Conservation (phyloP, 2,888 invertebrate genomes). For the Heteropelma amictum region DNA sequence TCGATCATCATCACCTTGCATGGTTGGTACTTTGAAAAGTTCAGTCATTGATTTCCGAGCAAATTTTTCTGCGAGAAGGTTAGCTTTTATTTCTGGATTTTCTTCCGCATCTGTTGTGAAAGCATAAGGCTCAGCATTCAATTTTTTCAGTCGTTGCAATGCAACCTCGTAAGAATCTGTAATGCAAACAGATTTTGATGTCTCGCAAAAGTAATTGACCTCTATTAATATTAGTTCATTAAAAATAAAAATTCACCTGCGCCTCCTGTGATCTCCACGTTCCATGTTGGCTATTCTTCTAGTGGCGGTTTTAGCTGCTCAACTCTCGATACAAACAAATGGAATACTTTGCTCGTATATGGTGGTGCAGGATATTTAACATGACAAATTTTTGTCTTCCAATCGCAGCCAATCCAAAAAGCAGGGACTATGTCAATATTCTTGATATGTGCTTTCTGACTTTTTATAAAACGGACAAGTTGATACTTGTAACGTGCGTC, state of each 20-base stretch:
- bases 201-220: background rate
- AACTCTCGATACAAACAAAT: background rate
- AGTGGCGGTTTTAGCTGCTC: background rate
- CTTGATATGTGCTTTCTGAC: background rate
- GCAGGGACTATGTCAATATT: conserved; percentile 20
- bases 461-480: background rate
- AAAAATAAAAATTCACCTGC: conserved; percentile 1
- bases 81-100: background rate
- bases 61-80: background rate
- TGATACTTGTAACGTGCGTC: conserved; percentile 1
- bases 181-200: background rate
- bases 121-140: conserved; percentile 6
- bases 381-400: background rate
- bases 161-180: conserved; percentile 12
- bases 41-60: background rate
- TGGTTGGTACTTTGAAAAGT: background rate
- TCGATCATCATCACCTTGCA: background rate
- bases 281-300: conserved; percentile 11
- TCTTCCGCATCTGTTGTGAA: conserved; percentile 13
- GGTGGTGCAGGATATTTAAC: conserved; percentile 2
- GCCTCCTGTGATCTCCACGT: conserved; percentile 18
- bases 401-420: conserved; percentile 12
- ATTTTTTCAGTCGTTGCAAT: conserved; percentile 6
- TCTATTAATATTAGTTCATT: background rate
- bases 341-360: background rate